Base-by-base conservation (phyloP, 2,797 vertebrate species). In the Notoglanidium macrostoma region DNA sequence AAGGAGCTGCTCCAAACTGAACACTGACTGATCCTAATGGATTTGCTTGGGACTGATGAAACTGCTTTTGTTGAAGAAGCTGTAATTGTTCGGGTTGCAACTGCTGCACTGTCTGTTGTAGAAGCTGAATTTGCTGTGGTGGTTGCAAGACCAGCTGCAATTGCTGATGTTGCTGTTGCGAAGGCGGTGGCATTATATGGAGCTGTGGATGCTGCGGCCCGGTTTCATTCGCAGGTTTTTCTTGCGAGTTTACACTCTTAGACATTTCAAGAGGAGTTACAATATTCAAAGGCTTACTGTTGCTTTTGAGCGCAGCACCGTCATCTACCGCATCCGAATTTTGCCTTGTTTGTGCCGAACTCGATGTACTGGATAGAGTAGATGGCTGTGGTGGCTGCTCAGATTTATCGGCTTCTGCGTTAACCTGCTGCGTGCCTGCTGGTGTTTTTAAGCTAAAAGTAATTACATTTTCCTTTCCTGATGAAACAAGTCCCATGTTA, bases 11-110 rank as follows among this genome's bases (percentile, higher is more conserved):
- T 21, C 94, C 92, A 15, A 93, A 95, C 10, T 94, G 92, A 49
- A 95, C 92, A 29, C 94, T 91, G 87, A 96, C 92, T 23, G 95
- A 93, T 90, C 93, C 93, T 86, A 95, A 93, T 83, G 94, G 93
- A 46, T 92, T 83, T 1, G 92, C 49, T 5, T 92, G 86, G 89
- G 86, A 88, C 85, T 91, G 94, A 81, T 95, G 84, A 35, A 77
- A 65, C 61, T 78, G 93, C 88, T 94, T 94, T 68, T 90, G 88
- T 40, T 94, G 94, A 86, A 92, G 92, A 89, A 85, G 93, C 73
- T 91, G 86, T 29, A 94, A 93, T n/a, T 85, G 88, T 32, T 83
- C 78, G 9, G 90, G 90, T 57, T 89, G 81, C 55, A 80, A 55
- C 10, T 78, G 67, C 9, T 68, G 86, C 35, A 83, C 65, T 2